Evolutionary conservation across 2,888 invertebrate species (phyloP).

Genomic region (Dryobota labecula): DNA sequence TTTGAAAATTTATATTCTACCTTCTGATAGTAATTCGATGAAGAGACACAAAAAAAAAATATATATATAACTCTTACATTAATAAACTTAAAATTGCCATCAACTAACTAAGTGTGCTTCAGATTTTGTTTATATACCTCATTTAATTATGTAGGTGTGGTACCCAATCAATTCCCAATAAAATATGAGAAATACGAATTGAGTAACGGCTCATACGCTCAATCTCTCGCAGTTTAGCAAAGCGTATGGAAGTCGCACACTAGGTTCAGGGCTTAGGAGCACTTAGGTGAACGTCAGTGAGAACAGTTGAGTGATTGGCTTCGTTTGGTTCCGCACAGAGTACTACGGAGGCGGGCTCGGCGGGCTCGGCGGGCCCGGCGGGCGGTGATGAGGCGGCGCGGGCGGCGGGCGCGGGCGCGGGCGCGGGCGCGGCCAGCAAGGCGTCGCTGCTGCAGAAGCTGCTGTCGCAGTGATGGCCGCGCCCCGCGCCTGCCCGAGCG

Average conservation of each 20-base stretch:
- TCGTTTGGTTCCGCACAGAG: slow-evolving; percentile 74
- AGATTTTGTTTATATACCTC: slow-evolving; percentile 19
- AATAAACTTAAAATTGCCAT: slow-evolving; percentile 17
- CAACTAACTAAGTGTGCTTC: slow-evolving; percentile 39
- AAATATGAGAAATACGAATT: too few species aligned
- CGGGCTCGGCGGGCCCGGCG: slow-evolving; percentile 76
- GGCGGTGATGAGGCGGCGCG: slow-evolving; percentile 75
- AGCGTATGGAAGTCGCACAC: slow-evolving; percentile 12
- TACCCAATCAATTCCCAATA: slow-evolving; percentile 1
- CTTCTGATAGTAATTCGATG: background rate
- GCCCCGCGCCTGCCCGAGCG: slow-evolving; percentile 31
- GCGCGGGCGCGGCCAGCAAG: slow-evolving; percentile 75
- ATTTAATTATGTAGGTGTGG: slow-evolving; percentile 9
- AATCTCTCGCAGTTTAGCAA: slow-evolving; percentile 8
- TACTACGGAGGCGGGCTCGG: slow-evolving; percentile 90
- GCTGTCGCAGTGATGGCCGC: slow-evolving; percentile 93
- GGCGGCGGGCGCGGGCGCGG: slow-evolving; percentile 65
- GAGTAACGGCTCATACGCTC: background rate
- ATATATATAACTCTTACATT: background rate
- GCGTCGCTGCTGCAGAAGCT: slow-evolving; percentile 96
- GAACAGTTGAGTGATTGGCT: background rate
- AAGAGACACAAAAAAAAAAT: background rate
- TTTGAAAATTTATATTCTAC: slow-evolving; percentile 3
- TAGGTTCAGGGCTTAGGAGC: slow-evolving; percentile 32
- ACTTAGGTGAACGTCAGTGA: background rate